Evolutionary conservation across 2,797 vertebrate genomes (phyloP).

Genomic region (Tinamus major): DNA sequence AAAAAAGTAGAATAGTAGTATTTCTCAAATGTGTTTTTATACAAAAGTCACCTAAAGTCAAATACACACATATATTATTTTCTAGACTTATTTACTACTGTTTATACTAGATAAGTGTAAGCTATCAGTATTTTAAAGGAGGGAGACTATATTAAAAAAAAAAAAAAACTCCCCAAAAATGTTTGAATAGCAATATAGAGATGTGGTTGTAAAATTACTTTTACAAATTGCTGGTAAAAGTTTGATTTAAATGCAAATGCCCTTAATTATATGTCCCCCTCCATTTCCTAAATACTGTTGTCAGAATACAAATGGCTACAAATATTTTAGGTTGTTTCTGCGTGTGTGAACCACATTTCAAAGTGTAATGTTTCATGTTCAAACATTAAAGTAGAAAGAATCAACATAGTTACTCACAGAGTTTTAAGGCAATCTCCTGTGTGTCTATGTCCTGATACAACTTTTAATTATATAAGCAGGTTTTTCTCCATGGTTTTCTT

Average conservation of each 20-base stretch:
- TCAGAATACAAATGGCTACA: neutral
- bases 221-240: neutral
- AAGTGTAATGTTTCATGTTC: neutral
- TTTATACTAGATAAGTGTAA: constrained; percentile 13
- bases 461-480: constrained; percentile 20
- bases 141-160: constrained; percentile 21
- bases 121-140: constrained; percentile 48
- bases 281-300: neutral
- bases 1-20: neutral
- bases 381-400: neutral
- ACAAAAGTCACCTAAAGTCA: constrained; percentile 18
- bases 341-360: neutral
- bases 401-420: neutral
- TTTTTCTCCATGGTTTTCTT: neutral
- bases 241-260: neutral
- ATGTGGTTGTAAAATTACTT: neutral
- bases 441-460: neutral
- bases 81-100: constrained; percentile 45
- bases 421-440: neutral
- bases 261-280: neutral
- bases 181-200: constrained; percentile 15
- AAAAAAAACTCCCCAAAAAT: neutral
- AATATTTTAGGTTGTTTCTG: neutral
- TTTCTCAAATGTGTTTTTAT: constrained; percentile 20
- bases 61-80: constrained; percentile 8